Evolutionary conservation across 2,888 invertebrate species (phyloP), one percentile per base, ranked within the genome.

Genomic region (Pogonocherus hispidulus): DNA sequence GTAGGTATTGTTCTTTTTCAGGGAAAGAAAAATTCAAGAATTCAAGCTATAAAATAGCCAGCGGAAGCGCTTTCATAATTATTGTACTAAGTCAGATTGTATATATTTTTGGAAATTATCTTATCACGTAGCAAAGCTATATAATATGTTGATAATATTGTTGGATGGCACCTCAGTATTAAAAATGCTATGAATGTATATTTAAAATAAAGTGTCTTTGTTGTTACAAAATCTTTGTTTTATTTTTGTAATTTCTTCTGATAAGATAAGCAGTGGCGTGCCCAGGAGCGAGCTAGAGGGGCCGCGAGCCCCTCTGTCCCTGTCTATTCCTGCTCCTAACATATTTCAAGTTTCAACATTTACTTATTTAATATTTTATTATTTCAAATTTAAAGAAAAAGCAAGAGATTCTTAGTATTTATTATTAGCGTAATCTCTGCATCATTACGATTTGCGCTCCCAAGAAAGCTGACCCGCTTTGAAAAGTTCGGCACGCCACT

Each of bases 1-100:
- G 4, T 27, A 27, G 8, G 4, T 27, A 27, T 67, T 47, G 54
- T 55, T 54, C 49, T 69, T 37, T 76, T 78, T 49, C 68, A 80
- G 80, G 79, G 79, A 78, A 75, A 71, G 70, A 71, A 44, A 80
- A 76, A 67, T 79, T 76, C 41, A 74, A 69, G 52, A 66, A 63
- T 41, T 62, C 55, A 22, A 37, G 55, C 44, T 41, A 59, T 19
- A 44, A 46, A 52, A 56, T 46, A 22, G 54, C n/a, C 49, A 41
- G 51, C 23, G 27, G 54, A 60, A 66, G 63, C 52, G 56, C 44
- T 41, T 52, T 18, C 35, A 35, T 18, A 41, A 18, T 56, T 35
- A 47, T 49, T 51, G 11, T 56, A 1, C 49, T 57, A 35, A 41
- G 46, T 49, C 49, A 62, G 3, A 41, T 59, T 59, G 23, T 66